Percentiles rank a stretch among this genome's conserved stretches.
Conservation (phyloP, 2,888 invertebrate genomes). For the Pseudeuparius sepicola region DNA sequence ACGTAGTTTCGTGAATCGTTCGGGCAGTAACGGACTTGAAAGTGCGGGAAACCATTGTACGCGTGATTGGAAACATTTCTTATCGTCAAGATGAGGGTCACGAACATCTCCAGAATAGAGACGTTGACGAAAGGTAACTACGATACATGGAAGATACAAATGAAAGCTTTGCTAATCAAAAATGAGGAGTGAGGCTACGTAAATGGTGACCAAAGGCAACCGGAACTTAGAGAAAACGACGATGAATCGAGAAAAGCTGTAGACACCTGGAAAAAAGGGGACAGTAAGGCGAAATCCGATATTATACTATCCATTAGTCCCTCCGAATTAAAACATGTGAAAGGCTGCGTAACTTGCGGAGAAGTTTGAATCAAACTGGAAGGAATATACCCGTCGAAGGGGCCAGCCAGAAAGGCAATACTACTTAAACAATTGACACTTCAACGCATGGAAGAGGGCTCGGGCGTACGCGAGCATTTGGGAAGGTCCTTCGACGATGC, state of each 20-base stretch:
- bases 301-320: conserved; percentile 23
- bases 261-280: conserved; percentile 13
- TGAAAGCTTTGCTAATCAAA: no score
- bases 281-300: conserved; percentile 22
- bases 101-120: no score
- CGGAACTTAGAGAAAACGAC: not conserved
- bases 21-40: no score
- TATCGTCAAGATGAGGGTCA: no score
- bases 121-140: conserved; percentile 21
- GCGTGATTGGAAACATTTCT: no score
- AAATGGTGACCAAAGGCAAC: conserved; percentile 11
- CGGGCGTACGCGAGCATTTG: conserved; percentile 23
- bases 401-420: conserved; percentile 25
- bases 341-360: conserved; percentile 28
- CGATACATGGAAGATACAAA: conserved; percentile 20
- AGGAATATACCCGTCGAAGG: conserved; percentile 29
- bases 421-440: conserved; percentile 33
- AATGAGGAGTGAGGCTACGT: conserved; percentile 18
- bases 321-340: conserved; percentile 30
- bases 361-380: conserved; percentile 34
- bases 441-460: conserved; percentile 17
- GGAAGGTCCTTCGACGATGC: conserved; percentile 32
- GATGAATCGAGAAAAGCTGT: conserved; percentile 1
- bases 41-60: no score
- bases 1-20: no score